These are phyloP conservation scores for Huso huso DNA, from an alignment of 2,797 vertebrate species.

Conservation along the genomic window DNA sequence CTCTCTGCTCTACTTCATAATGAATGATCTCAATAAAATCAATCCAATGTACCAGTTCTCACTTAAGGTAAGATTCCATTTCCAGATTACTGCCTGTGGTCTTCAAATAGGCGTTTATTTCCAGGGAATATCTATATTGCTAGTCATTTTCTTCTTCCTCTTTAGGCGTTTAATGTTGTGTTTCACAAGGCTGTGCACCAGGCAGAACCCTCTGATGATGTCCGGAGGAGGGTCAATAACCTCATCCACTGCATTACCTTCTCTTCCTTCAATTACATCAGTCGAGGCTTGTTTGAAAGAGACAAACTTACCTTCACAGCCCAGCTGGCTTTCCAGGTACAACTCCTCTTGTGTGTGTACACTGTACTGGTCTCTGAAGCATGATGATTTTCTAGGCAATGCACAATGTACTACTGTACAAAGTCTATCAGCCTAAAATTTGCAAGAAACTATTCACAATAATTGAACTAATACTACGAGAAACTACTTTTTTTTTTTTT, in stretches of 20 bases:
- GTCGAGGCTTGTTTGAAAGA: slow-evolving; percentile 62
- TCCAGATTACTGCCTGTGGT: slow-evolving; percentile 58
- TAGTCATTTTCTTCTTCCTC: slow-evolving; percentile 8
- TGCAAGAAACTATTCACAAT: too few relatives aligned
- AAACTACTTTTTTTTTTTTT: too few relatives aligned
- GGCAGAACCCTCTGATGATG: slow-evolving; percentile 36
- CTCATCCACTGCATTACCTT: slow-evolving; percentile 16
- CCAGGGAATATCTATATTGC: slow-evolving; percentile 13
- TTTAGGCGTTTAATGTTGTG: slow-evolving; percentile 38
- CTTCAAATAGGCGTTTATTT: slow-evolving; percentile 49
- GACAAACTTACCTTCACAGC: slow-evolving; percentile 67
- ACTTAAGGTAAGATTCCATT: slow-evolving; percentile 62
- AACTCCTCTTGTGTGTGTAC: too few relatives aligned
- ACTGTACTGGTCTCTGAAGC: too few relatives aligned
- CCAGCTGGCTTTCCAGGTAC: slow-evolving; percentile 59
- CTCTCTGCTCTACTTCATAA: slow-evolving; percentile 68
- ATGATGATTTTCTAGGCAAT: too few relatives aligned
- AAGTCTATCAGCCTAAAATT: too few relatives aligned
- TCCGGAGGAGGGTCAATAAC: slow-evolving; percentile 24
- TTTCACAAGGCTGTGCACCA: slow-evolving; percentile 44
- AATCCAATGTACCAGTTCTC: slow-evolving; percentile 73
- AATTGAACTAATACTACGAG: too few relatives aligned
- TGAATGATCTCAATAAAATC: slow-evolving; percentile 79
- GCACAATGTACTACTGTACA: too few relatives aligned
- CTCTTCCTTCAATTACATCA: slow-evolving; percentile 36